These are phyloP conservation scores for Crossaster papposus DNA, from an alignment of 53 echinoderm and acorn worm genomes.

Conservation along the genomic window DNA sequence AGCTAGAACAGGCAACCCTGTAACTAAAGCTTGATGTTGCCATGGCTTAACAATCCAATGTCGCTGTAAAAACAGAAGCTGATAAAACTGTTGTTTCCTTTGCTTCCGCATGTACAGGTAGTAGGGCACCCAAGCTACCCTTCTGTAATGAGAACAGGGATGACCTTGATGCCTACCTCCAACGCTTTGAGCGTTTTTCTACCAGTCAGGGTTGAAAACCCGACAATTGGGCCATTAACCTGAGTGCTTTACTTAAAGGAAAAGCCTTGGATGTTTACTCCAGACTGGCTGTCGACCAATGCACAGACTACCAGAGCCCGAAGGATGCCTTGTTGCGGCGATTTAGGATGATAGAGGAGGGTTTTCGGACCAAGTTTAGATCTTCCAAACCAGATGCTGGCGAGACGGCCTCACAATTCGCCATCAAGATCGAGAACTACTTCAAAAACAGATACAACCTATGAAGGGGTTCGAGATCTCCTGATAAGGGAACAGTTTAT, in stretches of 20 bases:
- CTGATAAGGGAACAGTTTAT: conserved; percentile 43
- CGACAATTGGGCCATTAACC: conserved; percentile 48
- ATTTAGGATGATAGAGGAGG: conserved; percentile 1
- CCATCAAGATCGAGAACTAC: conserved; percentile 9
- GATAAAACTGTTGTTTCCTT: too few relatives aligned
- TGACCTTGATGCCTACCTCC: conserved; percentile 37
- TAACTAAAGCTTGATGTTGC: neutral
- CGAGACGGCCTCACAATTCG: conserved; percentile 21
- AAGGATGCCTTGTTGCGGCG: neutral
- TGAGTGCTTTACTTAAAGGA: conserved; percentile 43
- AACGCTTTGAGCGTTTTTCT: neutral
- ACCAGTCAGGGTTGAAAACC: conserved; percentile 21
- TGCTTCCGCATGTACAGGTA: neutral
- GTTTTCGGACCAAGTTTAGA: conserved; percentile 27
- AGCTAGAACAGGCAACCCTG: neutral
- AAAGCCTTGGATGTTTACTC: conserved; percentile 46
- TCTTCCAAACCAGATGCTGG: conserved; percentile 17
- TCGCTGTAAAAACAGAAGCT: neutral
- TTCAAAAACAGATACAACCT: neutral
- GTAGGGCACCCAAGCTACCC: conserved; percentile 19
- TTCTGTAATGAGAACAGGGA: conserved; percentile 23
- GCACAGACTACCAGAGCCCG: conserved; percentile 8
- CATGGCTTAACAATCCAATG: neutral
- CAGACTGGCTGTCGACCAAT: conserved; percentile 2
- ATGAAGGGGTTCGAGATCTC: conserved; percentile 5